Conservation (phyloP, 2,797 vertebrate genomes). For the Chelon labrosus region DNA sequence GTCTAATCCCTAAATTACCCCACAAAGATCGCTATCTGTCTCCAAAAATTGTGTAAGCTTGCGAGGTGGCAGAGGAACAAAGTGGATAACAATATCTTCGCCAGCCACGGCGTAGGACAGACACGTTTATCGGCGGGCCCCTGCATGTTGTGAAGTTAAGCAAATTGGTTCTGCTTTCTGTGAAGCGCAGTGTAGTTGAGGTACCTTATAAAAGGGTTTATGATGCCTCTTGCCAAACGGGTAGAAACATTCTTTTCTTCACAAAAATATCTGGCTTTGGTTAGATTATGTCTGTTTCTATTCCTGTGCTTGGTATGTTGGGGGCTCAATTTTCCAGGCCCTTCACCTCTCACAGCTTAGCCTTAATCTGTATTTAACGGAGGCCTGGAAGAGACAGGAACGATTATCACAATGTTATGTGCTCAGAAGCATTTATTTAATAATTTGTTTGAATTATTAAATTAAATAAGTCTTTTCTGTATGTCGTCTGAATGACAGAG, state of each 20-base stretch:
- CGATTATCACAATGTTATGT: slow-evolving; percentile 76
- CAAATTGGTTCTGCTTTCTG: slow-evolving; percentile 86
- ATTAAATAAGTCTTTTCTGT: slow-evolving; percentile 62
- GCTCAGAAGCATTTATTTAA: slow-evolving; percentile 77
- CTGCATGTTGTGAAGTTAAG: slow-evolving; percentile 83
- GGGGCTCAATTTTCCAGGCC: slow-evolving; percentile 83
- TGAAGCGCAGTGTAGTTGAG: slow-evolving; percentile 76
- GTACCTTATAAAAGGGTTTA: slow-evolving; percentile 82
- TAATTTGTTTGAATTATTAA: slow-evolving; percentile 70
- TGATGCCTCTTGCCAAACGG: slow-evolving; percentile 77
- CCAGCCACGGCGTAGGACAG: slow-evolving; percentile 67
- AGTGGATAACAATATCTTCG: slow-evolving; percentile 80
- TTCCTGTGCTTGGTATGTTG: slow-evolving; percentile 77
- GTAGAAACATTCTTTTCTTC: slow-evolving; percentile 80
- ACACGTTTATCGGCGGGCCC: slow-evolving; percentile 75
- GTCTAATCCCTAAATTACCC: slow-evolving; percentile 80
- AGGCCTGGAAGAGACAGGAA: slow-evolving; percentile 73
- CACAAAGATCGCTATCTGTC: slow-evolving; percentile 70
- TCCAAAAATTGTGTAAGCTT: slow-evolving; percentile 61
- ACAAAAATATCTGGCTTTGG: slow-evolving; percentile 83
- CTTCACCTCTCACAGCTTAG: slow-evolving; percentile 83
- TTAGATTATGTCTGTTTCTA: slow-evolving; percentile 87
- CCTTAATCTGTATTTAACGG: slow-evolving; percentile 84
- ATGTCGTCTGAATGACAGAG: slow-evolving; percentile 66
- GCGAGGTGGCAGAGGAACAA: slow-evolving; percentile 74